Evolutionary conservation across 2,888 invertebrate species (phyloP), one percentile per base, ranked within the genome.

Genomic region (Cheilosia urbana): DNA sequence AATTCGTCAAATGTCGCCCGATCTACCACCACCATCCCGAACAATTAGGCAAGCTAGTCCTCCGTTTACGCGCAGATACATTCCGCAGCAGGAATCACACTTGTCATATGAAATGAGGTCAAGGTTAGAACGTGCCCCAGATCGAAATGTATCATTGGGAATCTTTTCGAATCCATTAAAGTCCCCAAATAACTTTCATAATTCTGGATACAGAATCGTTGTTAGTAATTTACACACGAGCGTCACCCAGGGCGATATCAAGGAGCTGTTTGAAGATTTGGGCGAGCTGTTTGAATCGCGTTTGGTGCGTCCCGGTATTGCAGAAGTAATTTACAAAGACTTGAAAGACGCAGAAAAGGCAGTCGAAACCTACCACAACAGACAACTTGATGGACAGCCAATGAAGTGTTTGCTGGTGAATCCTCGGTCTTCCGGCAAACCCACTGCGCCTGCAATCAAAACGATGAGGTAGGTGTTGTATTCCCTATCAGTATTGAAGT

Each of bases 241-340:
- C 87, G 98, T 98, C 4, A 97, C 97, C 15, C 96, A 96, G 88
- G 96, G 97, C 89, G 98, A 98, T 91, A 97, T 98, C 88, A 95
- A 97, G 93, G 98, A 98, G 92, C 93, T 98, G 57, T 98, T 98
- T 93, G 97, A 97, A 90, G 98, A 98, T 90, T 96, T 98, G 83
- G 98, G 98, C 0, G 96, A 97, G 57, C 94, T 98, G 90, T 93
- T 96, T 73, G 96, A 96, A 87, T 97, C 97, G 0, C 95, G 96
- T 88, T 93, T 98, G 88, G 96, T 97, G 15, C 95, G 97, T 55
- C 96, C 96, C 0, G 98, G 98, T 1, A 96, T 96, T 2, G 98
- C 98, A 0, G 98, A 98, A 93, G 98, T 98, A 1, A 96, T 98
- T 88, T 98, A 97, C 91, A 96, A 96, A 90, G 95, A 95, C 55